A percentile compares a stretch with the other conserved stretches of the same genome.
These are phyloP conservation scores for Euura saliciscinereae DNA, from an alignment of 1,140 invertebrate species.

Conservation along the genomic window DNA sequence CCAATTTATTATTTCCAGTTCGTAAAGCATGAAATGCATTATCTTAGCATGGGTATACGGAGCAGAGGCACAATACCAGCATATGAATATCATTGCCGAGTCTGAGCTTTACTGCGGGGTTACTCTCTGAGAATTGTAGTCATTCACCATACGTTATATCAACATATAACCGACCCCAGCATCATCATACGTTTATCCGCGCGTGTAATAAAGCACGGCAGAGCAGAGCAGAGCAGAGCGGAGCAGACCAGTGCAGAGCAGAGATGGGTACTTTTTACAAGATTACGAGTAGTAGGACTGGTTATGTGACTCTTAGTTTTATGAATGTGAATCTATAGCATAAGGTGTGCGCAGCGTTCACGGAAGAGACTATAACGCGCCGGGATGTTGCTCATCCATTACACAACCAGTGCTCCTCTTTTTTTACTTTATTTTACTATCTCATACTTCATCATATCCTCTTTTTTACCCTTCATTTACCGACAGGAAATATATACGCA, in stretches of 20 bases:
- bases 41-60: no score
- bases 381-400: not conserved
- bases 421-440: not conserved
- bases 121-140: not conserved
- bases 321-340: constrained; percentile 9
- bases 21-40: no score
- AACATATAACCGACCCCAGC: not conserved
- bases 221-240: not conserved
- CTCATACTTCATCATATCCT: not conserved
- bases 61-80: no score
- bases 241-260: no score
- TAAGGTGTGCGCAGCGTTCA: not conserved
- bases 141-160: not conserved
- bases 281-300: constrained; percentile 21
- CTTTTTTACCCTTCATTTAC: not conserved
- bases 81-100: not conserved
- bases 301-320: constrained; percentile 29
- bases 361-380: not conserved
- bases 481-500: not conserved
- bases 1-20: no score
- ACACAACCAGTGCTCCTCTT: not conserved
- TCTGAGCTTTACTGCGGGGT: not conserved
- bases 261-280: not conserved
- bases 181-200: not conserved
- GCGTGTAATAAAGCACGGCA: not conserved